phyloP scores from a whole-genome alignment of 2,113 vertebrate genomes.

The Paradisaea rubra region DNA sequence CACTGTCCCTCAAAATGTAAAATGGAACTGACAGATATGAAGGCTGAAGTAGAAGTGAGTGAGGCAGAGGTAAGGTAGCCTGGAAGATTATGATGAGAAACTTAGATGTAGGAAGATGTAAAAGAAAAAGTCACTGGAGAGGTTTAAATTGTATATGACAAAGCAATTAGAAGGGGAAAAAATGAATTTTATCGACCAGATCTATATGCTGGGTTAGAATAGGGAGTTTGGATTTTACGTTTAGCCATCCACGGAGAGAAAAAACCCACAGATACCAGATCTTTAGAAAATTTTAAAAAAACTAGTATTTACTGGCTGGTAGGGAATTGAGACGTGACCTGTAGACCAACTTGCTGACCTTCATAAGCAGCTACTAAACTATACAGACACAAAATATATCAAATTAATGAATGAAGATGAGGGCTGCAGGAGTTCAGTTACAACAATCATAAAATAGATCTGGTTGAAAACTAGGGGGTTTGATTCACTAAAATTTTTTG shows the following conservation, averaged over 20 bases:
- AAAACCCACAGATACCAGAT: neutral
- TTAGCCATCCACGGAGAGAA: neutral
- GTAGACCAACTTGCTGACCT: neutral
- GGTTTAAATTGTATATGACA: neutral
- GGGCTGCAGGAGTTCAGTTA: neutral
- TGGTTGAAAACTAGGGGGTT: neutral
- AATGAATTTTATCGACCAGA: neutral
- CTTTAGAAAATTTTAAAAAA: neutral
- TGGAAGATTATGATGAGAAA: neutral
- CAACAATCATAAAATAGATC: neutral
- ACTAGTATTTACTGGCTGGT: neutral
- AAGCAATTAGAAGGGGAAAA: neutral
- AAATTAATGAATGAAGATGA: neutral
- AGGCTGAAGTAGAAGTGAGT: neutral
- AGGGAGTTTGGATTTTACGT: neutral
- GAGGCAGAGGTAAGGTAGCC: neutral
- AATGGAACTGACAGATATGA: neutral
- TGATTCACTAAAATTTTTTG: neutral
- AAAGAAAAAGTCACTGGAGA: neutral
- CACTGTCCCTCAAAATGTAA: neutral
- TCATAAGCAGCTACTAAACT: neutral
- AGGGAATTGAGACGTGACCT: neutral
- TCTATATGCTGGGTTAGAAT: fast-evolving
- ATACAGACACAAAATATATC: neutral
- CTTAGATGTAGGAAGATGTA: neutral